phyloP scores from a whole-genome alignment of 2,888 invertebrate species.

The Galerucella calmariensis region DNA sequence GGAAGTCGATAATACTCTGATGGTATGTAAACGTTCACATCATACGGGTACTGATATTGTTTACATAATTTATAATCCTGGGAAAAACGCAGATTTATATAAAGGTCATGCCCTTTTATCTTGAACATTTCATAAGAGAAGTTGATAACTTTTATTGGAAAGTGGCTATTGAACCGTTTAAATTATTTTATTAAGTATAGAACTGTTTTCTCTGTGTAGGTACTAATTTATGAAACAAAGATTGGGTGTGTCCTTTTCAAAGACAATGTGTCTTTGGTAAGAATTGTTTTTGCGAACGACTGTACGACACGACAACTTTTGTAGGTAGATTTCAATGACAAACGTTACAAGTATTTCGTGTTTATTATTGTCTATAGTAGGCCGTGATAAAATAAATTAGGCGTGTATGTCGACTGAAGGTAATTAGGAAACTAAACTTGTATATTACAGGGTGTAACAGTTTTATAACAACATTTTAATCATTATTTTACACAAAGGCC shows the following conservation, averaged over 20 bases:
- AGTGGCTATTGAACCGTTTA: no score
- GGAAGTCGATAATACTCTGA: conserved; percentile 7
- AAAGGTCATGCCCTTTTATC: conserved; percentile 7
- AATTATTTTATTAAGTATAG: no score
- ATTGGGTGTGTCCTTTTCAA: conserved; percentile 29
- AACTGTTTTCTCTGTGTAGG: neutral
- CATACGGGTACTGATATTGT: conserved; percentile 12
- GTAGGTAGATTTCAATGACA: conserved; percentile 32
- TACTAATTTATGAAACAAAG: conserved; percentile 13
- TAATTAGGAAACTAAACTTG: neutral
- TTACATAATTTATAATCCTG: neutral
- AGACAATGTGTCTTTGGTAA: conserved; percentile 13
- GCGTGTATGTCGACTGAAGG: conserved; percentile 3
- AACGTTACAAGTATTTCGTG: conserved; percentile 34
- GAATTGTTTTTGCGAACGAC: conserved; percentile 12
- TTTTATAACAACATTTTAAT: no score
- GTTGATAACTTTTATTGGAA: no score
- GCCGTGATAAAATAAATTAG: conserved; percentile 24
- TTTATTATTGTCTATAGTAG: conserved; percentile 22
- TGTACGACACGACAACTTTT: conserved; percentile 24
- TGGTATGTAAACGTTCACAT: neutral
- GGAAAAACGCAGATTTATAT: conserved; percentile 11
- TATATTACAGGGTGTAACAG: neutral
- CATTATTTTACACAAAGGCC: neutral
- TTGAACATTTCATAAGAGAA: neutral